Evolutionary conservation across 2,888 invertebrate species (phyloP).

Genomic region (Calliscelio sp.): DNA sequence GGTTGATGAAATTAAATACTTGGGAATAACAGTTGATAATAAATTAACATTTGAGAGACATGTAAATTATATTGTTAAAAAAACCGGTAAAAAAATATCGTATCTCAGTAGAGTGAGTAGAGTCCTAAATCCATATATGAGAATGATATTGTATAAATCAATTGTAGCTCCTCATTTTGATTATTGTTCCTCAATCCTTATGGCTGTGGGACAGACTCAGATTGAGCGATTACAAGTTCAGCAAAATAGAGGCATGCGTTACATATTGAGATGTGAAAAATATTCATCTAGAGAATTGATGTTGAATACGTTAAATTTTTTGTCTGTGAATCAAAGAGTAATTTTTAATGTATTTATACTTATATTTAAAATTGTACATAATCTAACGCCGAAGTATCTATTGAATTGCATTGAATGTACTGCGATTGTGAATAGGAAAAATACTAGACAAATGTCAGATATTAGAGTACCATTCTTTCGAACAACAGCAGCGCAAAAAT

Average conservation of each 20-base stretch:
- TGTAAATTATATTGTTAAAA: background rate
- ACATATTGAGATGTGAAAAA: slow-evolving; percentile 4
- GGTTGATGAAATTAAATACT: slow-evolving; percentile 3
- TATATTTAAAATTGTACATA: slow-evolving; percentile 8
- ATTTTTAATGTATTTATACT: slow-evolving; percentile 1
- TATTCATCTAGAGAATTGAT: slow-evolving; percentile 2
- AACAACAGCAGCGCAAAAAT: background rate
- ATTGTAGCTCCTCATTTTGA: background rate
- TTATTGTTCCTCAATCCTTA: slow-evolving; percentile 13
- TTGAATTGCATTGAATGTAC: too few relatives aligned
- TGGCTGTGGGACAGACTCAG: background rate
- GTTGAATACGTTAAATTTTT: slow-evolving; percentile 15
- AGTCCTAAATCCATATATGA: too few relatives aligned
- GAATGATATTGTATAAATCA: too few relatives aligned
- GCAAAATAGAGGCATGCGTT: slow-evolving; percentile 25
- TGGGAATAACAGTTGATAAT: slow-evolving; percentile 10
- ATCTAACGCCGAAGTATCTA: too few relatives aligned
- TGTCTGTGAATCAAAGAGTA: background rate
- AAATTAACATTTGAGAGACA: slow-evolving; percentile 7
- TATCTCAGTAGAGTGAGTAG: too few relatives aligned
- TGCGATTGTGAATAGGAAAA: too few relatives aligned
- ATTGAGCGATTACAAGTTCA: background rate
- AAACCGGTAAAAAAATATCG: too few relatives aligned
- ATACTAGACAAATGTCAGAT: background rate
- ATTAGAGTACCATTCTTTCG: background rate